A percentile compares a stretch with the other conserved stretches of the same genome.
Conservation (phyloP, 1,140 invertebrate species). For the Ptiloglossa arizonensis region DNA sequence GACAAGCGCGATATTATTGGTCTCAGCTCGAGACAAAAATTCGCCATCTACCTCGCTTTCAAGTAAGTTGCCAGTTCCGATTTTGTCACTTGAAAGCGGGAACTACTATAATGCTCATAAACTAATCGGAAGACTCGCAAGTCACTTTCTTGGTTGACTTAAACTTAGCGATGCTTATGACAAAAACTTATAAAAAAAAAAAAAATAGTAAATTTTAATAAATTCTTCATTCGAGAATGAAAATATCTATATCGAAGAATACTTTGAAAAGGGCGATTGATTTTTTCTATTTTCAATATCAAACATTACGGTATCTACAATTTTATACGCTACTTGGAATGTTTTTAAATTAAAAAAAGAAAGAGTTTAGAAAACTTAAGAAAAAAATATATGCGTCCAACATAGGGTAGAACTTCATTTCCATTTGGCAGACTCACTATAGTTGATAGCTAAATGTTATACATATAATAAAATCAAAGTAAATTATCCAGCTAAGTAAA, state of each 20-base stretch:
- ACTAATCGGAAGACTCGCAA: too few relatives aligned
- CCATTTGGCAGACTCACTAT: background rate
- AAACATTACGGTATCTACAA: background rate
- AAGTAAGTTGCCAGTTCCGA: too few relatives aligned
- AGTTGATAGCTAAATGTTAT: constrained; percentile 2
- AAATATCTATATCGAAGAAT: background rate
- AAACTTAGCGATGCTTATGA: too few relatives aligned
- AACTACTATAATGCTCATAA: too few relatives aligned
- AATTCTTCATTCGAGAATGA: too few relatives aligned
- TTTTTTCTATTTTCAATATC: background rate
- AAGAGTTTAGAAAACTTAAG: background rate
- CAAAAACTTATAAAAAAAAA: too few relatives aligned
- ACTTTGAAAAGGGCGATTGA: background rate
- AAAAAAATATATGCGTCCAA: background rate
- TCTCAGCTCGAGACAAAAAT: too few relatives aligned
- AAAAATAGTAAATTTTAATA: too few relatives aligned
- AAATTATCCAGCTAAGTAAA: background rate
- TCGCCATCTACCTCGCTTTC: too few relatives aligned
- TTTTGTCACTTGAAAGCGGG: too few relatives aligned
- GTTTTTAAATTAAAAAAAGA: background rate
- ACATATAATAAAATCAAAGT: constrained; percentile 10
- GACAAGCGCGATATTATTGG: too few relatives aligned
- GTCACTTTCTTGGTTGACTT: too few relatives aligned
- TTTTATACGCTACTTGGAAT: background rate
- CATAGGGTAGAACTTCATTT: background rate